Conservation (phyloP, 2,113 vertebrate species). For the Plotosus lineatus region DNA sequence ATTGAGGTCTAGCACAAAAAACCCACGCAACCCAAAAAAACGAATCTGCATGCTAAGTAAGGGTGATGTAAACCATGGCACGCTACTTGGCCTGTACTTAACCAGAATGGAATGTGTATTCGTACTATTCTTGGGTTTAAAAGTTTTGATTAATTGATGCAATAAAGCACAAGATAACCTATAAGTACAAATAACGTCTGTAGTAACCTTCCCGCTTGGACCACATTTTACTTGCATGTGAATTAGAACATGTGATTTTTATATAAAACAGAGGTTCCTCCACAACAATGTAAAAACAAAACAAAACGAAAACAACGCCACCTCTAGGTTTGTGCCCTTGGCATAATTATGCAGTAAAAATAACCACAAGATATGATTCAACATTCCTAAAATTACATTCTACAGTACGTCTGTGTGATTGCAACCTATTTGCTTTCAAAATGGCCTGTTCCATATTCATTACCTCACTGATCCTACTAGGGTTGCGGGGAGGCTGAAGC, state of each 20-base stretch:
- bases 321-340: not conserved
- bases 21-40: not conserved
- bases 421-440: not conserved
- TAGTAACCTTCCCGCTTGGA: not conserved
- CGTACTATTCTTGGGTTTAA: not conserved
- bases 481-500: too few relatives aligned
- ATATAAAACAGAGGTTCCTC: not conserved
- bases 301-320: constrained; percentile 10
- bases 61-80: not conserved
- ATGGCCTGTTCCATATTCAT: not conserved
- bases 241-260: constrained; percentile 5
- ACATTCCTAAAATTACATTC: not conserved
- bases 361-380: constrained; percentile 7
- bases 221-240: not conserved
- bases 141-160: not conserved
- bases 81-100: not conserved
- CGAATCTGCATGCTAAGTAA: not conserved
- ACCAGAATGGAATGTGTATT: not conserved
- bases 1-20: not conserved
- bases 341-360: constrained; percentile 14
- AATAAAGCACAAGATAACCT: not conserved
- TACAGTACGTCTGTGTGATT: not conserved
- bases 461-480: too few relatives aligned
- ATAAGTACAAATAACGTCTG: not conserved
- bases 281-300: not conserved